Base-by-base conservation (phyloP, 1,140 invertebrate genomes). In the Calephelis nemesis region DNA sequence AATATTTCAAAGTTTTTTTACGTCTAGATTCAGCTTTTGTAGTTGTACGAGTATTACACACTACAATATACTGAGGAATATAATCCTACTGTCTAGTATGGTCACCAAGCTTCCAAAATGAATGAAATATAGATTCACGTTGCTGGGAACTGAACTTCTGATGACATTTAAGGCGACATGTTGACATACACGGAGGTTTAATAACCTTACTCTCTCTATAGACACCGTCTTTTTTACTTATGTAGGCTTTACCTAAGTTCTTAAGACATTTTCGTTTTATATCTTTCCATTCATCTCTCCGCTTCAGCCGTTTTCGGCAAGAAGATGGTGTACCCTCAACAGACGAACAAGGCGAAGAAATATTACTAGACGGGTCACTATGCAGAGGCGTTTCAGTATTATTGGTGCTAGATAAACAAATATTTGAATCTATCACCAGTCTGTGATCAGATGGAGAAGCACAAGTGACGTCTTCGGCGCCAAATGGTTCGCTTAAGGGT, bases 21-120 rank as follows among this genome's bases (percentile, higher is more conserved):
- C 66, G 45, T 62, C 66, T 68, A 62, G n/a, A n/a, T n/a, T n/a
- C n/a, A n/a, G 13, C 8, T 8, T 62, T 45, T 47, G 15, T 47
- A n/a, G 12, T 62, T 45, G 47, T 30, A 48, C 12, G 66, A 68
- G 66, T 68, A 39, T 62, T n/a, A 15, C 15, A 11, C 13, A 62
- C 66, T 68, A 62, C 47, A 60, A 39, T 50, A 39, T 65, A 39
- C 8, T 68, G 62, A 8, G 40, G 58, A 8, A 68, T 68, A 47
- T 68, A 62, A 68, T 68, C 58, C 66, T 58, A 68, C 45, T 68
- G 66, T 62, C 66, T 7, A 62, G 50, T n/a, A 42, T 68, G 54
- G 30, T 68, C 66, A 15, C 66, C 47, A n/a, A 68, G 52, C 19
- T 49, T 47, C 66, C 66, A 68, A 68, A 68, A 68, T 11, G 60